These are phyloP conservation scores for Melipona beecheii DNA, from an alignment of 2,888 invertebrate species.

Conservation along the genomic window DNA sequence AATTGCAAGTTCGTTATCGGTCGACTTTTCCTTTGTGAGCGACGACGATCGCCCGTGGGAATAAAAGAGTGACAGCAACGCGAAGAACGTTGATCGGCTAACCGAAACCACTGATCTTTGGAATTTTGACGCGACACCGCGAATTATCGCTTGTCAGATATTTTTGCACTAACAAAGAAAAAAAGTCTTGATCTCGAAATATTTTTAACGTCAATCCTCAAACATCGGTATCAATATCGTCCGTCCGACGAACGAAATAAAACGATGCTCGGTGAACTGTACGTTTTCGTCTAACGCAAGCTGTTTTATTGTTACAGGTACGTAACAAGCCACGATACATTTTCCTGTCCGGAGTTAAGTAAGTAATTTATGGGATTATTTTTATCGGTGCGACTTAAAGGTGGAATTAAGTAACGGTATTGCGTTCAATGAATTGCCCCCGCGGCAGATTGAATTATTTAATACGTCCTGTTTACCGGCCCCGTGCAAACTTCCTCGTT, in stretches of 20 bases:
- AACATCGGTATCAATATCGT: background rate
- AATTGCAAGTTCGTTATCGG: background rate
- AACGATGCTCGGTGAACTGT: background rate
- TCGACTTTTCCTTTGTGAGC: background rate
- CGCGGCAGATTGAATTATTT: slow-evolving; percentile 40
- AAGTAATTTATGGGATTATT: slow-evolving; percentile 62
- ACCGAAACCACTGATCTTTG: background rate
- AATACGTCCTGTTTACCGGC: slow-evolving; percentile 49
- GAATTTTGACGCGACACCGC: background rate
- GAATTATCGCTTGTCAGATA: background rate
- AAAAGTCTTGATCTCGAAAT: too few relatives aligned
- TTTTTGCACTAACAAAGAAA: too few relatives aligned
- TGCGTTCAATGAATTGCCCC: slow-evolving; percentile 36
- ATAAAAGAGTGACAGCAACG: background rate
- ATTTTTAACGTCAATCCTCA: too few relatives aligned
- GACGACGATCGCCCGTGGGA: background rate
- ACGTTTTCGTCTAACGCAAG: slow-evolving; percentile 20
- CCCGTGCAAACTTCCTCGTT: slow-evolving; percentile 52
- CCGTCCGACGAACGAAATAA: background rate
- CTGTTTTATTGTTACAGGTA: slow-evolving; percentile 68
- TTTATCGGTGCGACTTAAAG: slow-evolving; percentile 22
- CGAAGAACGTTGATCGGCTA: background rate
- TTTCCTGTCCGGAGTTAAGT: slow-evolving; percentile 40
- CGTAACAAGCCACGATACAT: slow-evolving; percentile 49
- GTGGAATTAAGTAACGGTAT: slow-evolving; percentile 35